phyloP scores from a whole-genome alignment of 2,113 vertebrate species.

The Irena cyanogastra region DNA sequence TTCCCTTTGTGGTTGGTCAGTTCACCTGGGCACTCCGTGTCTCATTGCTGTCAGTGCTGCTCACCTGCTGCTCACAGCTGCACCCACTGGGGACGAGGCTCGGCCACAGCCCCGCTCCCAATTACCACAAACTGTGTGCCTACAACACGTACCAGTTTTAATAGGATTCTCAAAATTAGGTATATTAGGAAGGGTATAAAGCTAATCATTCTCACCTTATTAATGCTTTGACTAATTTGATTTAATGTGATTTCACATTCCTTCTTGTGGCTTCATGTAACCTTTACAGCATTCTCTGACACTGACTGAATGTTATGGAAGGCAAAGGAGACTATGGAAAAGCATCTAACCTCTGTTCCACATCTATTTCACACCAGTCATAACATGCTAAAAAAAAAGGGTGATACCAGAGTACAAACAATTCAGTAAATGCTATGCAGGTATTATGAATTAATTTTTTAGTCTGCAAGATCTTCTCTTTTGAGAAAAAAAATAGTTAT shows the following conservation, averaged over 20 bases:
- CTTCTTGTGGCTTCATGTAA: not conserved
- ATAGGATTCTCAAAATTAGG: not conserved
- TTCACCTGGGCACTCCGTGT: not conserved
- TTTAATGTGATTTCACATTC: not conserved
- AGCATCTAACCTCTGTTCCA: not conserved
- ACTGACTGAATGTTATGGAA: not conserved
- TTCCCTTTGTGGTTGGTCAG: not conserved
- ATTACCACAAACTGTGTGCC: not conserved
- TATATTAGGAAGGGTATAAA: not conserved
- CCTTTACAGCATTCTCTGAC: not conserved
- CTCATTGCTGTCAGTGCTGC: not conserved
- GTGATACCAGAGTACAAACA: not conserved
- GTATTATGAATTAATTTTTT: not conserved
- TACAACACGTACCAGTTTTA: not conserved
- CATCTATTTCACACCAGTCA: not conserved
- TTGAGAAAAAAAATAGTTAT: not conserved
- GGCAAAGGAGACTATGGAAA: not conserved
- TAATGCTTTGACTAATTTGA: not conserved
- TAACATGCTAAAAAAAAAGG: not conserved
- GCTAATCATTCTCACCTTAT: not conserved
- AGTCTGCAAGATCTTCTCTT: not conserved
- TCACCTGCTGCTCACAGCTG: not conserved
- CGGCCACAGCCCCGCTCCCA: not conserved
- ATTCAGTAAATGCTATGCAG: not conserved
- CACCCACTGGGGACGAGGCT: not conserved